Base-by-base conservation (phyloP, 2,797 vertebrate genomes). In the Falco rusticolus region DNA sequence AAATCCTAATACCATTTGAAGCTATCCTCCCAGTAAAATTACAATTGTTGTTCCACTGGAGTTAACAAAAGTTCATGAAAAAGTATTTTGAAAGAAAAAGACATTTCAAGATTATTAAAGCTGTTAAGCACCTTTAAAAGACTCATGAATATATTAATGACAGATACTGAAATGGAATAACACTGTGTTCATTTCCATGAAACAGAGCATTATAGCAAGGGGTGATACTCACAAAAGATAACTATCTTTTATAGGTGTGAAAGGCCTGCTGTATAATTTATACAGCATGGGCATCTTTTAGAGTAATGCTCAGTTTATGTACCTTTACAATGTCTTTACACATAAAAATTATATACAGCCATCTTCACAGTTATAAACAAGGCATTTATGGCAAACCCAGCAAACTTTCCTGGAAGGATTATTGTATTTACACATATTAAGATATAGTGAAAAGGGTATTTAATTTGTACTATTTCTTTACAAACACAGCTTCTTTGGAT, bases 261-360 rank as follows among this genome's bases (percentile, higher is more conserved):
- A 77, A 96, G 85, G 41, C 31, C 53, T 31, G 54, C 29, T 63
- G 12, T 39, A 69, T 87, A 91, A 93, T 70, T 76, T 20, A 94
- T 59, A 57, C 34, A 87, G 76, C 84, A 53, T 0, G 2, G 51
- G 53, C 51, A 83, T 68, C 76, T 89, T 75, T 95, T 60, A 83
- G 54, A 75, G 57, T 56, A 94, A 94, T 59, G 43, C 14, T 29
- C 85, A 68, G 71, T 94, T 96, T 96, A 89, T 90, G 56, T 76
- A 77, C 89, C 89, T 56, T 87, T 71, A 91, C 72, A 93, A 80
- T 60, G 48, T 80, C 66, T 82, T 88, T 50, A 77, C 18, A 91
- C 60, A 71, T 89, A 87, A 86, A 89, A 95, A 78, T 69, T 87
- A 92, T 74, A 95, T 82, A 79, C 70, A 87, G 39, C 19, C 74